These are phyloP conservation scores for Rhopalosiphum maidis DNA, from an alignment of 1,140 invertebrate species.

Conservation along the genomic window DNA sequence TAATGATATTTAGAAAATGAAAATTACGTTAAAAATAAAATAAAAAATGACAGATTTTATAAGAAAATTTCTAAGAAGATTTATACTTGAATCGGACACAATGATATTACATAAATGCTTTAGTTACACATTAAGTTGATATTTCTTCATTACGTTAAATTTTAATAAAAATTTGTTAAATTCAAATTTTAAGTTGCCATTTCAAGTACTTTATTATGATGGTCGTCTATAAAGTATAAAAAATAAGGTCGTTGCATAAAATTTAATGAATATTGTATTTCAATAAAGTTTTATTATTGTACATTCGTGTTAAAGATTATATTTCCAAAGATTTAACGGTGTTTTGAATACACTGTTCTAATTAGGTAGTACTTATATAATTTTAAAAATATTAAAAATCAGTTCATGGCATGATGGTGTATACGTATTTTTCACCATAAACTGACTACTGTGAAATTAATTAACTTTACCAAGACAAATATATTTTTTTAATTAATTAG, in stretches of 20 bases:
- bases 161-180: neutral
- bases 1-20: neutral
- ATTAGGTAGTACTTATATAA: neutral
- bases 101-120: neutral
- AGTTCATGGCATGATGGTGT: neutral
- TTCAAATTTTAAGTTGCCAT: neutral
- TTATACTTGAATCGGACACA: no score
- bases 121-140: no score
- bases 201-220: no score
- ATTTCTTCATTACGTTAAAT: no score
- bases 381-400: neutral
- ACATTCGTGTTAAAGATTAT: neutral
- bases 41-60: no score
- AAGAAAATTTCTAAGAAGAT: no score
- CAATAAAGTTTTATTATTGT: neutral
- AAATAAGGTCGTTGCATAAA: no score
- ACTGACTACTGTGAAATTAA: neutral
- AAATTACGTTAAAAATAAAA: no score
- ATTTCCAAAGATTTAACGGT: neutral
- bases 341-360: neutral
- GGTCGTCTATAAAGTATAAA: neutral
- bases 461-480: neutral
- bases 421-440: neutral
- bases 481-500: conserved; percentile 4
- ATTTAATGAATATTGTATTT: neutral